A percentile compares a stretch with the other conserved stretches of the same genome.
phyloP scores from a whole-genome alignment of 2,888 invertebrate species.

The Ctenicera cuprea region DNA sequence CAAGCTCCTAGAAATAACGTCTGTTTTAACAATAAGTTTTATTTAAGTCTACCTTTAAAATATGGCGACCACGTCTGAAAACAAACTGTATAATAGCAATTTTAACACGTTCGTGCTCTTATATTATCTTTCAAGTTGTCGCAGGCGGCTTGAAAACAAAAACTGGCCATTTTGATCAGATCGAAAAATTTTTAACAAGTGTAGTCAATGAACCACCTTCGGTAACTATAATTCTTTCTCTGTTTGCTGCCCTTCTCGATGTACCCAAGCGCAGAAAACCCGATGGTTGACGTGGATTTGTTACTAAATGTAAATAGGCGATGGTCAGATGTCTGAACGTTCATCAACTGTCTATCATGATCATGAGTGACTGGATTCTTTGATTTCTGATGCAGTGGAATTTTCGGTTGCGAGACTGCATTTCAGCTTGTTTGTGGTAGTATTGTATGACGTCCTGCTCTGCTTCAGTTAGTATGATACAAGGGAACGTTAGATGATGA shows the following conservation, averaged over 20 bases:
- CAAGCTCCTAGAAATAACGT: not conserved
- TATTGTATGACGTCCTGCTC: constrained; percentile 38
- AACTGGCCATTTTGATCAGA: constrained; percentile 59
- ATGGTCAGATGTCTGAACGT: constrained; percentile 69
- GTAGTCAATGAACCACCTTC: constrained; percentile 23
- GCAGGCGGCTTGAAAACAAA: constrained; percentile 53
- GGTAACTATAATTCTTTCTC: not conserved
- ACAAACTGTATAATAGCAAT: constrained; percentile 69
- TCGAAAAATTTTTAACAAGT: constrained; percentile 61
- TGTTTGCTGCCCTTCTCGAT: constrained; percentile 13
- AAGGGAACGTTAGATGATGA: constrained; percentile 39
- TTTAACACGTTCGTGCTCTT: constrained; percentile 67
- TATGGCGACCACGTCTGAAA: constrained; percentile 64
- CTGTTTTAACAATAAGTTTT: constrained; percentile 4
- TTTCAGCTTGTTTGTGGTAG: constrained; percentile 44
- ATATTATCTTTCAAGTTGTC: constrained; percentile 62
- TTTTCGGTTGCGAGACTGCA: constrained; percentile 59
- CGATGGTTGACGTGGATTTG: constrained; percentile 40
- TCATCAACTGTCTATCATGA: constrained; percentile 70
- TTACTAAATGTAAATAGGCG: constrained; percentile 53
- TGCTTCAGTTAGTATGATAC: constrained; percentile 14
- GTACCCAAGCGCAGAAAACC: constrained; percentile 10
- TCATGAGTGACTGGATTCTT: constrained; percentile 70
- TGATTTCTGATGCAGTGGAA: constrained; percentile 67
- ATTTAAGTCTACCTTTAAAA: constrained; percentile 37